Base-by-base conservation (phyloP, 2,888 invertebrate genomes). In the Syrphus vitripennis region DNA sequence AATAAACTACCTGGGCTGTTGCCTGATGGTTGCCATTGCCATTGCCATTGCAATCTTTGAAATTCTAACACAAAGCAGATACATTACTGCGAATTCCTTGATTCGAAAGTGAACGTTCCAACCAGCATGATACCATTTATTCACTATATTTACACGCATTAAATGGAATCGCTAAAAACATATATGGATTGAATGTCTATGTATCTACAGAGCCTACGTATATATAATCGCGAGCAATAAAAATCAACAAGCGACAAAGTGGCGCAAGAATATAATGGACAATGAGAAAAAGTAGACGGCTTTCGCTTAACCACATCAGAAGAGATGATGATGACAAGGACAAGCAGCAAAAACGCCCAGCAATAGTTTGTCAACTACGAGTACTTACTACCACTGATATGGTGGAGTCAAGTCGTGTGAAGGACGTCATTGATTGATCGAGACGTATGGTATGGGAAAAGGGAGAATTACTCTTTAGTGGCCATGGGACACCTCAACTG, bases 161-260 rank as follows among this genome's bases (percentile, higher is more conserved):
- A 45, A 65, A 40, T 63, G 55, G 26, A 65, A 53, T 50, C 14
- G 19, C 0, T 21, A 19, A 1, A 2, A 21, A 45, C 45, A 45
- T 48, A 48, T 48, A 48, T 48, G 48, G 48, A 2, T 1, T 16
- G 7, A 7, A n/a, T 16, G 4, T 5, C 7, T 45, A 50, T 31
- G 4, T 10, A 57, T 2, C 31, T 31, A 31, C 10, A 2, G 7
- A 6, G 4, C 14, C 6, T n/a, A 53, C 1, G 12, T 3, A 9
- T 19, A 19, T 6, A 21, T 37, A 59, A 37, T 82, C 77, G n/a
- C n/a, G 53, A 65, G 74, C 74, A 79, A 83, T 83, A 79, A 83
- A 79, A 83, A 83, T 74, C 69, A 63, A 75, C 83, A 83, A 83
- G 83, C 83, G 79, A 74, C 83, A 83, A 83, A 83, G 83, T 83